A percentile compares a stretch with the other conserved stretches of the same genome.
phyloP scores from a whole-genome alignment of 1,140 invertebrate species.

The Drosophila tristis region DNA sequence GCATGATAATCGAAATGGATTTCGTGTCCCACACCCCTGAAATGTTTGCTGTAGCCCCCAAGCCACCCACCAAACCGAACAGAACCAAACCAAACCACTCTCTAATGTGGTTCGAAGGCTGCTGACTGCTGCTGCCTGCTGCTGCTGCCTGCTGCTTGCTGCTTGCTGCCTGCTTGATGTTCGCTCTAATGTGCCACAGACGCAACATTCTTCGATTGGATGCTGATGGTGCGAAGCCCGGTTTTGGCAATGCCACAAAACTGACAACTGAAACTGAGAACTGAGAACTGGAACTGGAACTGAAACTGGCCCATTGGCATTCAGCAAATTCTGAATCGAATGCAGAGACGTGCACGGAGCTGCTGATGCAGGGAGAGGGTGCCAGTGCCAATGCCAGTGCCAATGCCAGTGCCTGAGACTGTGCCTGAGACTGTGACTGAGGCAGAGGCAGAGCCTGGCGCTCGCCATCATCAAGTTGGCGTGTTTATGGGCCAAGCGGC shows the following conservation, averaged over 20 bases:
- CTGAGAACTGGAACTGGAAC: background rate
- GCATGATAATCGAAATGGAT: slow-evolving; percentile 51
- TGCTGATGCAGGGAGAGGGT: background rate
- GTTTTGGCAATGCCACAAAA: slow-evolving; percentile 42
- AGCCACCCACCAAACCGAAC: too few species aligned
- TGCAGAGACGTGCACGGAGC: slow-evolving; percentile 12
- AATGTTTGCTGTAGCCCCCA: too few species aligned
- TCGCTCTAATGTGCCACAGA: too few species aligned
- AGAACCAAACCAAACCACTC: background rate
- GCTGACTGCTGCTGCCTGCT: background rate
- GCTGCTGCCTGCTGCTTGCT: background rate
- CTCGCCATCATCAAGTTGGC: slow-evolving; percentile 82
- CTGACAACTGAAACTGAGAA: background rate
- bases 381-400: slow-evolving; percentile 6
- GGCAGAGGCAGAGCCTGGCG: slow-evolving; percentile 67
- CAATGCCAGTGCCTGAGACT: background rate
- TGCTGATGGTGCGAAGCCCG: slow-evolving; percentile 10
- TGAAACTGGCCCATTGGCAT: slow-evolving; percentile 1
- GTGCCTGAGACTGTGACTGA: slow-evolving; percentile 14
- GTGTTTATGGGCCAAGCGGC: slow-evolving; percentile 82
- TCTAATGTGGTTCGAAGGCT: slow-evolving; percentile 24
- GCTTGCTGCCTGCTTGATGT: too few species aligned
- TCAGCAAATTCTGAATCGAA: slow-evolving; percentile 18
- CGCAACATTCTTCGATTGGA: slow-evolving; percentile 9
- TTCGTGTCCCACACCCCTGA: slow-evolving; percentile 20